Evolutionary conservation across 2,888 invertebrate genomes (phyloP).

Genomic region (Amiota minor): DNA sequence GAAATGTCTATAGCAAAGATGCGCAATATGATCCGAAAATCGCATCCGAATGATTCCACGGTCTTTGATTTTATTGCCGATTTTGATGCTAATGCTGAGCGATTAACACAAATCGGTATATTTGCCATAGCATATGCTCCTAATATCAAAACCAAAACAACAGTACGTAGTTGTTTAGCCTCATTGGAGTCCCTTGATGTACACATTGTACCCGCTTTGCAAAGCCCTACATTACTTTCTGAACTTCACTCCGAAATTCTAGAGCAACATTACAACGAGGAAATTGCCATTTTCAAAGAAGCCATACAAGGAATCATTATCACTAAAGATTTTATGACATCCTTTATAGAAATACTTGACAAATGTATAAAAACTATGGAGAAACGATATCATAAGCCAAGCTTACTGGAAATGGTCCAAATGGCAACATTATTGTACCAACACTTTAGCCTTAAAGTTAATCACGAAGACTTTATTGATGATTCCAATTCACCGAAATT

Average conservation of each 20-base stretch:
- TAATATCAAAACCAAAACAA: slow-evolving; percentile 66
- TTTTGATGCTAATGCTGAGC: slow-evolving; percentile 70
- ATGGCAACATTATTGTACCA: slow-evolving; percentile 66
- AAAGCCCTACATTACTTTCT: slow-evolving; percentile 43
- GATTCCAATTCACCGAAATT: slow-evolving; percentile 44
- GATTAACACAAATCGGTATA: slow-evolving; percentile 70
- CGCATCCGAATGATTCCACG: slow-evolving; percentile 42
- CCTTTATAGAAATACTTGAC: slow-evolving; percentile 63
- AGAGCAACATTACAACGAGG: slow-evolving; percentile 69
- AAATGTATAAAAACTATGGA: slow-evolving; percentile 50
- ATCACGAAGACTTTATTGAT: slow-evolving; percentile 41
- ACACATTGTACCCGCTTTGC: slow-evolving; percentile 69
- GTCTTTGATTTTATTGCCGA: slow-evolving; percentile 62
- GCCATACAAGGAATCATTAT: slow-evolving; percentile 70
- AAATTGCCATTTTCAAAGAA: slow-evolving; percentile 61
- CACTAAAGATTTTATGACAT: slow-evolving; percentile 64
- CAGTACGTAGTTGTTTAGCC: slow-evolving; percentile 68
- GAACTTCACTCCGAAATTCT: slow-evolving; percentile 63
- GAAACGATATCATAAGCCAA: slow-evolving; percentile 49
- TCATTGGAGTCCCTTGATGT: slow-evolving; percentile 70
- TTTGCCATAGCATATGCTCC: slow-evolving; percentile 69
- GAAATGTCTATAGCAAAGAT: slow-evolving; percentile 60
- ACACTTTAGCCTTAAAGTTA: slow-evolving; percentile 61
- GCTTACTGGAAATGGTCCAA: slow-evolving; percentile 52
- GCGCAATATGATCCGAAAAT: slow-evolving; percentile 45